Percentiles rank a stretch among this genome's conserved stretches.
phyloP scores from a whole-genome alignment of 2,113 vertebrate species.

The Scomber colias region DNA sequence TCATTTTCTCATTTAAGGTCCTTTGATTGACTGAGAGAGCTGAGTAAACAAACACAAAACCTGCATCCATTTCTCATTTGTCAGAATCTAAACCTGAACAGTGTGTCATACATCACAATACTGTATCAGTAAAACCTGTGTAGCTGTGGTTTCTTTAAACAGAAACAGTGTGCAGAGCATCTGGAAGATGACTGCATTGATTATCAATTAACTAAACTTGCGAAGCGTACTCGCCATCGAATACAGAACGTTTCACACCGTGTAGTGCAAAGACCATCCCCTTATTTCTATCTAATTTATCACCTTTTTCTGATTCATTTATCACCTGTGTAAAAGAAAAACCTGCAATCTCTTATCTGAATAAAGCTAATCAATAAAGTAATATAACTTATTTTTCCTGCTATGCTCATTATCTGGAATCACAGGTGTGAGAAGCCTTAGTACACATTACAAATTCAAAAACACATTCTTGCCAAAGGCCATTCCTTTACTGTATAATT shows the following conservation, averaged over 20 bases:
- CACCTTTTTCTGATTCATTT: constrained; percentile 45
- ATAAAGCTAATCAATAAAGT: constrained; percentile 71
- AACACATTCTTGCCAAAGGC: constrained; percentile 80
- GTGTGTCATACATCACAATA: background rate
- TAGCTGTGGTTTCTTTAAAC: constrained; percentile 28
- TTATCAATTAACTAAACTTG: constrained; percentile 59
- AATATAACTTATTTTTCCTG: constrained; percentile 58
- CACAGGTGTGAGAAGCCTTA: constrained; percentile 73
- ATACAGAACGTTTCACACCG: constrained; percentile 3
- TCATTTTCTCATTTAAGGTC: constrained; percentile 36
- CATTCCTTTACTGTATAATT: constrained; percentile 81
- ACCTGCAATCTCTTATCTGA: background rate
- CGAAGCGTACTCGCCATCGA: constrained; percentile 4
- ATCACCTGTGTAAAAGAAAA: constrained; percentile 5
- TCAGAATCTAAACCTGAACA: constrained; percentile 28
- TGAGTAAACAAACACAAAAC: constrained; percentile 28
- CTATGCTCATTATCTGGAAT: constrained; percentile 73
- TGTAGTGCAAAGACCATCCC: background rate
- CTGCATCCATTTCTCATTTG: constrained; percentile 18
- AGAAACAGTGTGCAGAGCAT: constrained; percentile 46
- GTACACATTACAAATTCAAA: constrained; percentile 75
- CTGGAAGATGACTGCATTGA: constrained; percentile 61
- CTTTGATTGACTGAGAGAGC: constrained; percentile 35
- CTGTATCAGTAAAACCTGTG: constrained; percentile 11
- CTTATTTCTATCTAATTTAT: constrained; percentile 10